Percentiles rank a stretch among this genome's conserved stretches.
These are phyloP conservation scores for Cyprinodon tularosa DNA, from an alignment of 2,113 vertebrate species.

Conservation along the genomic window DNA sequence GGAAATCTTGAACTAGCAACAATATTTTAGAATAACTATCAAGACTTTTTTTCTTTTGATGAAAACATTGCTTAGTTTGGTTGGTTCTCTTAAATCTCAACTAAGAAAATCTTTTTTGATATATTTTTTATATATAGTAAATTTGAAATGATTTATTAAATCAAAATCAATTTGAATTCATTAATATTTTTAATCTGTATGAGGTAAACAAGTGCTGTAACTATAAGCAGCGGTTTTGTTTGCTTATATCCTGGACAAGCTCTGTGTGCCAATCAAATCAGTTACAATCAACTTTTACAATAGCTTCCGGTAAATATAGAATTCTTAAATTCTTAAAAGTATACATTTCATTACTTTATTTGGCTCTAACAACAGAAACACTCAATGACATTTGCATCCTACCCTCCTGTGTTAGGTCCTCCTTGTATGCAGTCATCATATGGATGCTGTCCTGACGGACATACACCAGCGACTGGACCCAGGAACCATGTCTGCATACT, in stretches of 20 bases:
- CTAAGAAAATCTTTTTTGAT: not conserved
- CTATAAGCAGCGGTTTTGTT: not conserved
- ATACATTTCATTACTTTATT: not conserved
- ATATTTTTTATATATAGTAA: not conserved
- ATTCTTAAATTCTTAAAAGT: not conserved
- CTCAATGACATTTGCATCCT: slow-evolving; percentile 9
- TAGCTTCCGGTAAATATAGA: not conserved
- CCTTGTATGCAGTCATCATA: slow-evolving; percentile 78
- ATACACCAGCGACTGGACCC: slow-evolving; percentile 75
- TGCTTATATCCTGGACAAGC: not conserved
- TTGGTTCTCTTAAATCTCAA: not conserved
- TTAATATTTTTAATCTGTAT: not conserved
- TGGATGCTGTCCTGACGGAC: slow-evolving; percentile 89
- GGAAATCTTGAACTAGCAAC: too few species aligned
- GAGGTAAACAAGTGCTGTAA: not conserved
- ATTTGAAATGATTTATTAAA: not conserved
- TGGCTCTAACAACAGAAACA: slow-evolving; percentile 55
- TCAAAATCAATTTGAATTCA: not conserved
- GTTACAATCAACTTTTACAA: not conserved
- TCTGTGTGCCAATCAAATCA: not conserved
- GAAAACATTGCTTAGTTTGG: slow-evolving; percentile 5
- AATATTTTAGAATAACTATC: not conserved
- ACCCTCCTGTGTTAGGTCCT: slow-evolving; percentile 28
- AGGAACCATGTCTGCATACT: slow-evolving; percentile 80
- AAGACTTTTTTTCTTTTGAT: not conserved